A percentile compares a stretch with the other conserved stretches of the same genome.
phyloP scores from a whole-genome alignment of 2,113 vertebrate genomes.

The Tetrax tetrax region DNA sequence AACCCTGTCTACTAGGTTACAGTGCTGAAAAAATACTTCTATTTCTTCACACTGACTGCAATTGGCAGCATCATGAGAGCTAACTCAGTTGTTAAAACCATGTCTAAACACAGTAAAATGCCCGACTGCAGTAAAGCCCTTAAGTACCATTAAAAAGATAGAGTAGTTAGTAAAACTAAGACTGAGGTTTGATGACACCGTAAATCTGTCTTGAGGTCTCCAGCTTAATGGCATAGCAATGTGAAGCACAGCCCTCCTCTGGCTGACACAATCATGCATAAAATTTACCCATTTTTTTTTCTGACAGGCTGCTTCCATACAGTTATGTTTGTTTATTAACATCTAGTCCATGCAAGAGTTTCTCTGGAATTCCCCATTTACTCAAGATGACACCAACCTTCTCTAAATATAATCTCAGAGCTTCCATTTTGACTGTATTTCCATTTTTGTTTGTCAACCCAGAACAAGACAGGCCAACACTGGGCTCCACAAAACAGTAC shows the following conservation, averaged over 20 bases:
- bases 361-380: not conserved
- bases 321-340: not conserved
- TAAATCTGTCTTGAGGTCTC: constrained; percentile 46
- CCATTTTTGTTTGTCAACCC: not conserved
- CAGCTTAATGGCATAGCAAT: not conserved
- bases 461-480: not conserved
- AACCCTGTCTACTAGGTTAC: not conserved
- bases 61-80: constrained; percentile 7
- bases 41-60: not conserved
- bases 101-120: constrained; percentile 54
- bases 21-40: not conserved
- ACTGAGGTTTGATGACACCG: constrained; percentile 12
- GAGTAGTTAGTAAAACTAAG: constrained; percentile 57
- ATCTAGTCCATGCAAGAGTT: not conserved
- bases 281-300: not conserved
- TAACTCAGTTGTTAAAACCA: constrained; percentile 40
- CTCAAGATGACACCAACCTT: not conserved
- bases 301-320: not conserved
- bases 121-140: constrained; percentile 27
- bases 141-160: constrained; percentile 49
- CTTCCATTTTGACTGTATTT: not conserved
- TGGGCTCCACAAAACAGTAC: not conserved
- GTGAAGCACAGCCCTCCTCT: not conserved
- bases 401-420: not conserved
- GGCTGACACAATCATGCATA: not conserved